A percentile compares a stretch with the other conserved stretches of the same genome.
These are phyloP conservation scores for Donacobius atricapilla DNA, from an alignment of 2,113 vertebrate genomes.

Conservation along the genomic window DNA sequence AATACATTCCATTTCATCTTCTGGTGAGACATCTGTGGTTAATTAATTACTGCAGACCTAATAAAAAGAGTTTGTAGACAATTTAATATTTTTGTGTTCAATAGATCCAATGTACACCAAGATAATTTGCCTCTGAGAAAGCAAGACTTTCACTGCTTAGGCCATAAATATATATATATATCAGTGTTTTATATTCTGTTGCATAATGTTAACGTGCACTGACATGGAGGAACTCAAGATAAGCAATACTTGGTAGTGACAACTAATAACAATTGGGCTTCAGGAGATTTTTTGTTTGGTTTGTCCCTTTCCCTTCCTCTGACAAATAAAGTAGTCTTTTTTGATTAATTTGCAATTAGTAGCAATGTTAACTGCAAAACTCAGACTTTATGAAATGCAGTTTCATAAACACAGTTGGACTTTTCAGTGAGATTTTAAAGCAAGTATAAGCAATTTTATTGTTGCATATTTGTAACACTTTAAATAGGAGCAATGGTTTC, in stretches of 20 bases:
- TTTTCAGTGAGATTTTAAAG: neutral
- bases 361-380: neutral
- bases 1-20: neutral
- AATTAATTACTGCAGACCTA: slow-evolving; percentile 16
- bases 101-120: neutral
- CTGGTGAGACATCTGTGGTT: neutral
- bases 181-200: neutral
- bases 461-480: neutral
- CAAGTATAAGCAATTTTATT: neutral
- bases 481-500: neutral
- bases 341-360: neutral
- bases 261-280: neutral
- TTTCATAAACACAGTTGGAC: neutral
- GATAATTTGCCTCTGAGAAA: neutral
- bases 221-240: neutral
- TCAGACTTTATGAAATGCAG: neutral
- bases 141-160: neutral
- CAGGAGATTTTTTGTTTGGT: neutral
- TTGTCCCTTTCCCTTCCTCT: neutral
- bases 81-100: neutral
- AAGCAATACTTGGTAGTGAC: neutral
- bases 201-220: neutral
- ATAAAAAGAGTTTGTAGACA: neutral
- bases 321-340: neutral
- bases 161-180: neutral